These are phyloP conservation scores for Eremobia ochroleuca DNA, from an alignment of 2,888 invertebrate genomes.

Conservation along the genomic window DNA sequence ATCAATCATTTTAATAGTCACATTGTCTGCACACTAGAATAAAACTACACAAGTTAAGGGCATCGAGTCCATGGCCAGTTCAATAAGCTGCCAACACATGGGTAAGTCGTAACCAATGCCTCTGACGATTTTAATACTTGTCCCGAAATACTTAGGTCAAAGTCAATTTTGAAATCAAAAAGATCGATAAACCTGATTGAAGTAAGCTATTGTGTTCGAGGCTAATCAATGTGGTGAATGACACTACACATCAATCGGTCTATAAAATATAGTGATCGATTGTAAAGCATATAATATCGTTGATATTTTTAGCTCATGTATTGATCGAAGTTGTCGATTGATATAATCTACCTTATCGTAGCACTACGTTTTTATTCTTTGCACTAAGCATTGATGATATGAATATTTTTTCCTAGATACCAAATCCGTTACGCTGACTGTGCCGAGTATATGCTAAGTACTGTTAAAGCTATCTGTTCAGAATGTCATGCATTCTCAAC, in stretches of 20 bases:
- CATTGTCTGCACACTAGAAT: conserved; percentile 22
- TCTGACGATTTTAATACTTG: neutral
- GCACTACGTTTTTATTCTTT: conserved; percentile 16
- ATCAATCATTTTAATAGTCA: conserved; percentile 42
- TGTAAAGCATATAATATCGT: conserved; percentile 10
- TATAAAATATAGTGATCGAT: conserved; percentile 4
- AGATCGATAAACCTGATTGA: conserved; percentile 9
- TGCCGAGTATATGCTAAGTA: conserved; percentile 53
- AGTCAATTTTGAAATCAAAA: conserved; percentile 11
- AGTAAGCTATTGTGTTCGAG: neutral
- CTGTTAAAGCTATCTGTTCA: conserved; percentile 56
- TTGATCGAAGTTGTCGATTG: conserved; percentile 8
- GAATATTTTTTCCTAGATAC: conserved; percentile 23
- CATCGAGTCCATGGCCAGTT: conserved; percentile 29
- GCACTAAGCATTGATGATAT: conserved; percentile 46
- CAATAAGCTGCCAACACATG: conserved; percentile 8
- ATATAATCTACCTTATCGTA: conserved; percentile 13
- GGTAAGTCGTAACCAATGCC: neutral
- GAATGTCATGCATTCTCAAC: conserved; percentile 52
- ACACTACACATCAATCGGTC: neutral
- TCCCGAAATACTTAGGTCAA: conserved; percentile 19
- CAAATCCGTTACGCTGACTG: conserved; percentile 41
- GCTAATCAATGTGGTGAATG: neutral
- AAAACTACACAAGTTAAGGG: conserved; percentile 10
- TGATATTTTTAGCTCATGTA: neutral